A percentile compares a stretch with the other conserved stretches of the same genome.
Conservation (phyloP, 2,797 vertebrate genomes). For the Distichodus sexfasciatus region DNA sequence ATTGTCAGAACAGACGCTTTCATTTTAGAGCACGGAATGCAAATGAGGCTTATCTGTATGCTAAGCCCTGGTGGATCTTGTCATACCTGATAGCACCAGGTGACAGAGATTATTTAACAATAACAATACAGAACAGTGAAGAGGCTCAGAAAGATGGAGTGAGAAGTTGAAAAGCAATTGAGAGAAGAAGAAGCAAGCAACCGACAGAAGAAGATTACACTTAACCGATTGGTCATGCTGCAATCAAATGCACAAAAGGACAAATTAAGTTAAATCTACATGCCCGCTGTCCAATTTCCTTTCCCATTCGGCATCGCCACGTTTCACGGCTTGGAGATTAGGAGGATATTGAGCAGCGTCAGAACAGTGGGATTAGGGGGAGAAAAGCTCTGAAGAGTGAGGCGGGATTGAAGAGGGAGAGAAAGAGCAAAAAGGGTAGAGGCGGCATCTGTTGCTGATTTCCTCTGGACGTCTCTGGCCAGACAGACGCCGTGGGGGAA, state of each 20-base stretch:
- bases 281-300: neutral
- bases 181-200: neutral
- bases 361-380: conserved; percentile 6
- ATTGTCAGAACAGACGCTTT: neutral
- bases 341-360: conserved; percentile 1
- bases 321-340: conserved; percentile 19
- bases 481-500: conserved; percentile 28
- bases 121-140: neutral
- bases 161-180: conserved; percentile 9
- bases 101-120: neutral
- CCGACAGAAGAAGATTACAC: neutral
- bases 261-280: conserved; percentile 8
- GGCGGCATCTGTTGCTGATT: conserved; percentile 27
- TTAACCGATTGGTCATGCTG: neutral
- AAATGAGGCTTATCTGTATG: neutral
- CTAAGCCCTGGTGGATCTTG: neutral
- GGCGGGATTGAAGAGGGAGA: neutral
- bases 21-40: neutral
- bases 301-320: conserved; percentile 18
- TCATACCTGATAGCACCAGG: neutral
- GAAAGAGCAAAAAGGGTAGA: conserved; percentile 12
- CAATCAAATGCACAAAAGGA: neutral
- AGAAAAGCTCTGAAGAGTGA: conserved; percentile 4
- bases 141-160: neutral
- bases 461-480: conserved; percentile 32